These are phyloP conservation scores for Euspilapteryx auroguttella DNA, from an alignment of 2,888 invertebrate genomes.

Conservation along the genomic window DNA sequence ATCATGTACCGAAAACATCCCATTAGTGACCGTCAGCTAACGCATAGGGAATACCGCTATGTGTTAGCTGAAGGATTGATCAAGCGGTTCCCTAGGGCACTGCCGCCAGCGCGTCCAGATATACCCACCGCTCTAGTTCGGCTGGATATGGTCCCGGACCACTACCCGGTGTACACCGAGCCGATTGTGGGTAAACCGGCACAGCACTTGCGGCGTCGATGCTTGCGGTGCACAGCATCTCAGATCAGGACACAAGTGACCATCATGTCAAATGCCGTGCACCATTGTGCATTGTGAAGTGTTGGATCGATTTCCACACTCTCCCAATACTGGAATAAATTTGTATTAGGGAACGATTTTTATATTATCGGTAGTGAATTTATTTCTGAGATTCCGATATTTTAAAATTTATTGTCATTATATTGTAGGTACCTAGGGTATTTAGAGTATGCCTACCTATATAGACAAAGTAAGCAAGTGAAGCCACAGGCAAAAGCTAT, in stretches of 20 bases:
- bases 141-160: slow-evolving; percentile 1
- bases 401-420: too few species aligned
- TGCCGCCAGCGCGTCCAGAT: too few species aligned
- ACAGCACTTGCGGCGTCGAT: slow-evolving; percentile 4
- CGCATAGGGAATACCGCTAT: slow-evolving; percentile 5
- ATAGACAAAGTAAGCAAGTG: too few species aligned
- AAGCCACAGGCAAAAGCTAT: too few species aligned
- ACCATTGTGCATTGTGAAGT: slow-evolving; percentile 3
- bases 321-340: too few species aligned
- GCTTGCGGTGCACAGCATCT: slow-evolving; percentile 4
- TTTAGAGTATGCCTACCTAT: too few species aligned
- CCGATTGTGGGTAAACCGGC: neutral
- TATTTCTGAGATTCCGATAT: too few species aligned
- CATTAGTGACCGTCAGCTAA: neutral
- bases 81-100: neutral
- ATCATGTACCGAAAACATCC: slow-evolving; percentile 5
- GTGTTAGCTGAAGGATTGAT: slow-evolving; percentile 4
- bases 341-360: too few species aligned
- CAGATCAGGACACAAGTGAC: slow-evolving; percentile 2
- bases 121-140: slow-evolving; percentile 2
- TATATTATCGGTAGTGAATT: too few species aligned
- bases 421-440: too few species aligned
- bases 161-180: slow-evolving; percentile 3
- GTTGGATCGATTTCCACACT: slow-evolving; percentile 3
- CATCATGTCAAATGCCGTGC: slow-evolving; percentile 2